phyloP scores from a whole-genome alignment of 1,140 invertebrate genomes.

The Lepidotrigona ventralis region DNA sequence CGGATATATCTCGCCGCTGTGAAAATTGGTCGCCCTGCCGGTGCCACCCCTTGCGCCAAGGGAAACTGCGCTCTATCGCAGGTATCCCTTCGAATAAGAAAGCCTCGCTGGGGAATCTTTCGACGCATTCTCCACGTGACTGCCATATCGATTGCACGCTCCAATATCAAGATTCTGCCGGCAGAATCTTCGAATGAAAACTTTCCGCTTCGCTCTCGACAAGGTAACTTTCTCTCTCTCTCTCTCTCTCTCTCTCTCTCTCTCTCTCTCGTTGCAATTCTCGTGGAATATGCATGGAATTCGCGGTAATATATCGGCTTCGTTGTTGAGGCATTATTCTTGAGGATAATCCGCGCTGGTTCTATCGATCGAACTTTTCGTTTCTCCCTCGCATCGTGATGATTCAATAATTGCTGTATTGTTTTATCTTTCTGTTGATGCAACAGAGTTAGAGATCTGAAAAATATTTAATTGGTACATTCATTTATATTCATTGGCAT shows the following conservation, averaged over 20 bases:
- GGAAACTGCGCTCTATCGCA: slow-evolving; percentile 47
- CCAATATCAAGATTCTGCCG: slow-evolving; percentile 16
- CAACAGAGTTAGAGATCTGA: too few species aligned
- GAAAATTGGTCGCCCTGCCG: slow-evolving; percentile 61
- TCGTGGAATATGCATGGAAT: neutral
- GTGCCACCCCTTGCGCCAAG: slow-evolving; percentile 33
- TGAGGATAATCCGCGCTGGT: neutral
- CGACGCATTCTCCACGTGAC: slow-evolving; percentile 57
- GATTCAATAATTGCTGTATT: neutral
- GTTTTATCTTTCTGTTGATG: too few species aligned
- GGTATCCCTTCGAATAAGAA: slow-evolving; percentile 65
- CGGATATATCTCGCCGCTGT: slow-evolving; percentile 62
- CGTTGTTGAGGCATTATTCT: neutral
- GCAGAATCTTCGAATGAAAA: neutral
- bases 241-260: too few species aligned
- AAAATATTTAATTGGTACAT: too few species aligned
- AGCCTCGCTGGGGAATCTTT: slow-evolving; percentile 61
- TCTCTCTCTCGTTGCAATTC: neutral
- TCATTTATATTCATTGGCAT: too few species aligned
- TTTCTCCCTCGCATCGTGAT: neutral
- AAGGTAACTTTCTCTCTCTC: too few species aligned
- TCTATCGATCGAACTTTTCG: neutral
- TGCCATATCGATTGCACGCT: slow-evolving; percentile 52
- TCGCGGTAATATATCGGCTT: neutral
- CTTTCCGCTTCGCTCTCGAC: neutral